phyloP scores from a whole-genome alignment of 2,797 vertebrate species.

The Notamacropus eugenii region DNA sequence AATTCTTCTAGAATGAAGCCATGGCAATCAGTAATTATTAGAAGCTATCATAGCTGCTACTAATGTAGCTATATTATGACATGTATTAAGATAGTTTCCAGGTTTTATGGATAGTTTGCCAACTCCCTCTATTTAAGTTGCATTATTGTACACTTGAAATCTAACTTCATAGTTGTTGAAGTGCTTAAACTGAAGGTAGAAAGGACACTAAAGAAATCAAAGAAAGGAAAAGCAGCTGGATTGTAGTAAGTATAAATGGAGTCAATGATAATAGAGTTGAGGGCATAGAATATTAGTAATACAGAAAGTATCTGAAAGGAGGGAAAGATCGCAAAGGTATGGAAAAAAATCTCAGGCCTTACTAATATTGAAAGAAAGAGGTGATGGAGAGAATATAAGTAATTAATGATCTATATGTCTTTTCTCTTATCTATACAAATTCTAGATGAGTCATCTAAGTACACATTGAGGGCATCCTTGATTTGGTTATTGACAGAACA shows the following conservation, averaged over 20 bases:
- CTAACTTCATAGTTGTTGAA: background rate
- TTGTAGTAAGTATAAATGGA: background rate
- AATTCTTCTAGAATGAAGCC: background rate
- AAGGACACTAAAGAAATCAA: background rate
- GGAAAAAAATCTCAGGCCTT: background rate
- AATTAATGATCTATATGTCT: background rate
- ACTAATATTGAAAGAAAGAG: background rate
- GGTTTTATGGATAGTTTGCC: background rate
- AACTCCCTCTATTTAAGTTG: background rate
- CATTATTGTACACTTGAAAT: background rate
- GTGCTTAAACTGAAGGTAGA: background rate
- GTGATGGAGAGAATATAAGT: background rate
- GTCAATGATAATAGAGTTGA: background rate
- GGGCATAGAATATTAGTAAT: background rate
- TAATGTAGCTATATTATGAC: background rate
- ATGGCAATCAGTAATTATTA: background rate
- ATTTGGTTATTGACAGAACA: background rate
- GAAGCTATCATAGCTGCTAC: background rate
- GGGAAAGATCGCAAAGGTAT: background rate
- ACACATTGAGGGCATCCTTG: background rate
- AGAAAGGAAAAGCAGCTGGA: background rate
- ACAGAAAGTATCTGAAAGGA: background rate
- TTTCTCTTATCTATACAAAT: background rate
- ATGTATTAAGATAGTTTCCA: background rate
- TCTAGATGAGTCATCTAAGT: background rate